Base-by-base conservation (phyloP, 2,797 vertebrate species). In the Denticeps clupeoides region DNA sequence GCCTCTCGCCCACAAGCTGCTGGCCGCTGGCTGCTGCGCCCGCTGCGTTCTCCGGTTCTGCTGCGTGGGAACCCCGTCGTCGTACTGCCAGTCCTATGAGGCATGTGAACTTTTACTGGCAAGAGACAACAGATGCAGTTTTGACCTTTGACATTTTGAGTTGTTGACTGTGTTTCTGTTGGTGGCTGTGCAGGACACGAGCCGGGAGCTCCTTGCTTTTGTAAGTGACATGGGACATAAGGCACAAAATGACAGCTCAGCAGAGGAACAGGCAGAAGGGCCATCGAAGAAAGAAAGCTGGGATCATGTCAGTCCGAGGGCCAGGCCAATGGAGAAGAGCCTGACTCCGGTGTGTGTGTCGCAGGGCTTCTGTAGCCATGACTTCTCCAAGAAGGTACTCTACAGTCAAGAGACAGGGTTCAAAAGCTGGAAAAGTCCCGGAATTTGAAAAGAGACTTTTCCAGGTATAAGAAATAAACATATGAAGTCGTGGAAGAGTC, bases 1-100 rank as follows among this genome's bases (percentile, higher is more conserved):
- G 35, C 63, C 75, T 1, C 23, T 94, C 26, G 75, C 87, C 38
- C 73, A 64, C 67, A 79, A 89, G 67, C 73, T 98, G 41, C 51
- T 92, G 52, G 68, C 25, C 0, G 51, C 86, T 7, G 89, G 89
- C 27, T 91, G 90, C 61, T 98, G 94, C 49, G 78, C 85, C 5
- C 83, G 93, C 62, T 98, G 94, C 40, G 32, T 97, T 24, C 83
- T 97, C 64, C 73, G 94, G 31, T 92, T 98, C 75, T 96, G 93
- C 74, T 82, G 81, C 1, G 70, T 91, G 32, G 85, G 78, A 13
- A 77, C 81, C n/a, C 85, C 84, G 48, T 51, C 75, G 0, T 72
- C 80, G 3, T 98, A 97, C 56, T 77, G 84, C 27, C 80, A 59
- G 28, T 70, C 82, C 1, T 69, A 58, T 4, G 59, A 91, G 90